Percentiles rank a stretch among this genome's conserved stretches.
Evolutionary conservation across 2,888 invertebrate genomes (phyloP).

Genomic region (Dascillus cervinus): DNA sequence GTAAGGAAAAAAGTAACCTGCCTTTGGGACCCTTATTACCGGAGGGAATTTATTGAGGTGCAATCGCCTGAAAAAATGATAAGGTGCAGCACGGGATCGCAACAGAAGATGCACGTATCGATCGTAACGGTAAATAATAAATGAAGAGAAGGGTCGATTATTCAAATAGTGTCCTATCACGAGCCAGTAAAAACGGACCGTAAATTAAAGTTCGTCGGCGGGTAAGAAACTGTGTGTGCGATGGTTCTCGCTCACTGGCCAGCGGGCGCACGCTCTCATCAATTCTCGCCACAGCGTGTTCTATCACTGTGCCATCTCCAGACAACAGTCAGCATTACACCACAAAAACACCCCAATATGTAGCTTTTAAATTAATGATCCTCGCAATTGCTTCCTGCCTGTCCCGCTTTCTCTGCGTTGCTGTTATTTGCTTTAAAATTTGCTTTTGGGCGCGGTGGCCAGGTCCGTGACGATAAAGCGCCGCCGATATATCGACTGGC

Average conservation of each 20-base stretch:
- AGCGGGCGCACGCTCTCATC: constrained; percentile 29
- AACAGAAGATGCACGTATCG: neutral
- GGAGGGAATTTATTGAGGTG: no score
- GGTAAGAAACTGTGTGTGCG: constrained; percentile 11
- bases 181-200: constrained; percentile 5
- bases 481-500: constrained; percentile 35
- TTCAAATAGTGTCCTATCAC: constrained; percentile 14
- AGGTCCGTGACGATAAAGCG: constrained; percentile 37
- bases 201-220: constrained; percentile 10
- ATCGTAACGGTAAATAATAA: constrained; percentile 15
- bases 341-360: constrained; percentile 44
- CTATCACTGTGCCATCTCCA: constrained; percentile 45
- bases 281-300: constrained; percentile 42
- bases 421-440: constrained; percentile 42
- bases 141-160: constrained; percentile 17
- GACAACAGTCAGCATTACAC: constrained; percentile 44
- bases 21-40: no score
- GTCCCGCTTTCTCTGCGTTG: constrained; percentile 33
- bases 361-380: constrained; percentile 45
- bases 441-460: constrained; percentile 24
- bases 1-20: no score
- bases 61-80: no score
- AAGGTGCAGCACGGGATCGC: neutral
- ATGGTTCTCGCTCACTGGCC: constrained; percentile 14
- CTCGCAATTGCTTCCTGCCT: constrained; percentile 41